Percentiles rank a stretch among this genome's conserved stretches.
Evolutionary conservation across 1,140 invertebrate genomes (phyloP).

Genomic region (Idris sp.): DNA sequence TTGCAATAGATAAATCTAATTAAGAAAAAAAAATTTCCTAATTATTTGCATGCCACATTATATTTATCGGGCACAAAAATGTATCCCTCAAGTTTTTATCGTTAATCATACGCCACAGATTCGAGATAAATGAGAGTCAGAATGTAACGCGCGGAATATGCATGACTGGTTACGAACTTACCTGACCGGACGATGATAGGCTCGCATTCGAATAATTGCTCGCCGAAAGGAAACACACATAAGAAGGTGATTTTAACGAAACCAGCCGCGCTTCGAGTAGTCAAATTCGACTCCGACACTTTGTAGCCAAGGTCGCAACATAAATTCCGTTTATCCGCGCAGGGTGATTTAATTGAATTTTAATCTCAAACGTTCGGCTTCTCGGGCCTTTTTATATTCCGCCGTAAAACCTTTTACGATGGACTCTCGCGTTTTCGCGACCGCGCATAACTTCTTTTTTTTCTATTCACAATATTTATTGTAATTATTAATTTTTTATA

Average conservation of each 20-base stretch:
- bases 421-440: constrained; percentile 2
- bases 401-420: constrained; percentile 37
- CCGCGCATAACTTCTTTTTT: too few species aligned
- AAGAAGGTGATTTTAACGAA: constrained; percentile 53
- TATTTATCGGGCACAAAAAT: constrained; percentile 34
- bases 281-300: constrained; percentile 41
- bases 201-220: constrained; percentile 62
- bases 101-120: constrained; percentile 54
- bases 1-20: not conserved
- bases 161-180: constrained; percentile 58
- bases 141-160: constrained; percentile 46
- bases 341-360: constrained; percentile 59
- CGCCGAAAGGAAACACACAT: constrained; percentile 58
- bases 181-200: constrained; percentile 55
- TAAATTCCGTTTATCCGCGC: constrained; percentile 35
- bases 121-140: constrained; percentile 49
- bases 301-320: constrained; percentile 45
- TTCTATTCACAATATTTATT: too few species aligned
- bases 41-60: constrained; percentile 5
- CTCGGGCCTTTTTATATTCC: constrained; percentile 14
- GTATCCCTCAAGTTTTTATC: constrained; percentile 47
- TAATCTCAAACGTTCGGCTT: constrained; percentile 43
- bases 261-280: constrained; percentile 50
- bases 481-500: not conserved
- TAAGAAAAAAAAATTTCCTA: not conserved